phyloP scores from a whole-genome alignment of 2,797 vertebrate genomes.

The Spheniscus humboldti region DNA sequence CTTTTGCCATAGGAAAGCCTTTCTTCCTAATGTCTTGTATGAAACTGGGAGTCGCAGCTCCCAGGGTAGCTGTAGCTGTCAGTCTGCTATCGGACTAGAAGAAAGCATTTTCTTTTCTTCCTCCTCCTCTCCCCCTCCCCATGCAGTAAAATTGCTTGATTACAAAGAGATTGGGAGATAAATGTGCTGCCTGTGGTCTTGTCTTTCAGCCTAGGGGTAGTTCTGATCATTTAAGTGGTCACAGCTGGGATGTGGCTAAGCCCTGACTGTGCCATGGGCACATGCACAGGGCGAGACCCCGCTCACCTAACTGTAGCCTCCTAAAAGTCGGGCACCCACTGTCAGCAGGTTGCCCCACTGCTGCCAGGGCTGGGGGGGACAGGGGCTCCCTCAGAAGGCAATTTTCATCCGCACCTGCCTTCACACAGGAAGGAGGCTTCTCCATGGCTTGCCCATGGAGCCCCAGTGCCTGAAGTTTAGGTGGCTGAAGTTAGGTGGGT shows the following conservation, averaged over 20 bases:
- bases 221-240: neutral
- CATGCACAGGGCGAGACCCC: neutral
- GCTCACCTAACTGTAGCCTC: neutral
- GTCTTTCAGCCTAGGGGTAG: neutral
- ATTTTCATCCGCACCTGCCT: neutral
- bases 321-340: neutral
- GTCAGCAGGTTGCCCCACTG: accelerated
- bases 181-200: neutral
- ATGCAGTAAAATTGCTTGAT: neutral
- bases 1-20: neutral
- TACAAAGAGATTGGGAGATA: neutral
- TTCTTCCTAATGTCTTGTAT: neutral
- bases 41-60: neutral
- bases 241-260: neutral
- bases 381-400: neutral
- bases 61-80: neutral
- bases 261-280: neutral
- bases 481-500: neutral
- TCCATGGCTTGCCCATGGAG: neutral
- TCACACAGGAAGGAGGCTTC: neutral
- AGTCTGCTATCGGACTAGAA: neutral
- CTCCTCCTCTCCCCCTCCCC: slow-evolving; percentile 33
- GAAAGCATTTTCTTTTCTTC: slow-evolving; percentile 37
- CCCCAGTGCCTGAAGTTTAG: neutral
- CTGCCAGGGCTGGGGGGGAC: neutral